Percentiles rank a stretch among this genome's conserved stretches.
phyloP scores from a whole-genome alignment of 2,113 vertebrate genomes.

The Platichthys stellatus region DNA sequence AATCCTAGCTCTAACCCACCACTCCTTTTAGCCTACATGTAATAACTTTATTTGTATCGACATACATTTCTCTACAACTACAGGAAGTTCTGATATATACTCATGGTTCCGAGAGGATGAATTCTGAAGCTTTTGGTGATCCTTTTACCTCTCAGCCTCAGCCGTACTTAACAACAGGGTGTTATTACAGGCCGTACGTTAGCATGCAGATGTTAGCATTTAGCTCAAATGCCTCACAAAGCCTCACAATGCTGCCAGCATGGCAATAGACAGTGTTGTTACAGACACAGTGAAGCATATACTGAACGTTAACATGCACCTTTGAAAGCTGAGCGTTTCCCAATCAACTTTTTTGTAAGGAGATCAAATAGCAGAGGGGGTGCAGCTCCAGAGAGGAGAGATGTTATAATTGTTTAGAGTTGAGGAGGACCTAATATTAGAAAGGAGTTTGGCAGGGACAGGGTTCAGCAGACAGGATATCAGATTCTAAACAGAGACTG shows the following conservation, averaged over 20 bases:
- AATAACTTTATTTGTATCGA: neutral
- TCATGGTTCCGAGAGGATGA: neutral
- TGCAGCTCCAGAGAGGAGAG: neutral
- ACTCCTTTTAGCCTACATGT: neutral
- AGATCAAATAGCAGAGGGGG: neutral
- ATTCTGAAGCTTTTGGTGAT: neutral
- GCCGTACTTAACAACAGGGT: neutral
- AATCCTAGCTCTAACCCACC: no score
- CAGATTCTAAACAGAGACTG: conserved; percentile 49
- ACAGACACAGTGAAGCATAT: neutral
- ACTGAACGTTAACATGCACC: neutral
- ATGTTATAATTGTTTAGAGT: neutral
- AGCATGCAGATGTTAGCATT: conserved; percentile 1
- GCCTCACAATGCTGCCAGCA: neutral
- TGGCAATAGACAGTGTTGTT: neutral
- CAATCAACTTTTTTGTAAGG: neutral
- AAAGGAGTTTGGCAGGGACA: conserved; percentile 40
- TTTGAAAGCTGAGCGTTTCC: neutral
- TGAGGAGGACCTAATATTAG: conserved; percentile 35
- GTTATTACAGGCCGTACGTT: no score
- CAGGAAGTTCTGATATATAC: neutral
- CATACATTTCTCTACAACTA: neutral
- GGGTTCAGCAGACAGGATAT: conserved; percentile 55
- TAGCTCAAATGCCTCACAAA: neutral
- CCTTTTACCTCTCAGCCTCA: neutral